phyloP scores from a whole-genome alignment of 2,113 vertebrate species.

The Chiloscyllium plagiosum region DNA sequence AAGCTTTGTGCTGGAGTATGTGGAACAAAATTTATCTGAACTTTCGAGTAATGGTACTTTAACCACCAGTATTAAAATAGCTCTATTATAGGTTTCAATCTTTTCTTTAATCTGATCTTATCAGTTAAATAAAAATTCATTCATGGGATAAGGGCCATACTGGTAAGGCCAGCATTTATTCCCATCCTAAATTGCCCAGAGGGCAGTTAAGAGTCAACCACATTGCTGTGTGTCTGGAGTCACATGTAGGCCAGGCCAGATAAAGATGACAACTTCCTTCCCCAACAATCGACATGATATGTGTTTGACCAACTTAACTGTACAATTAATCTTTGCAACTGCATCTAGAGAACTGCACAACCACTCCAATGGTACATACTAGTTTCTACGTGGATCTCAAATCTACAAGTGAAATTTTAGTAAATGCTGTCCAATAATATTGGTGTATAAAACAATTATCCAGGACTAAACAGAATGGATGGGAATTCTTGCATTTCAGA shows the following conservation, averaged over 20 bases:
- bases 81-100: not conserved
- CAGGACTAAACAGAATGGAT: not conserved
- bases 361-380: not conserved
- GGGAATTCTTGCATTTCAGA: not conserved
- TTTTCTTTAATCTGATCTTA: not conserved
- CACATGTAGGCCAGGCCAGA: too few species aligned
- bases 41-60: not conserved
- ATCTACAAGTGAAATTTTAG: not conserved
- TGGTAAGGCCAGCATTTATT: too few species aligned
- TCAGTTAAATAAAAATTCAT: too few species aligned
- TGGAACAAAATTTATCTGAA: not conserved
- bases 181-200: too few species aligned
- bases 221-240: too few species aligned
- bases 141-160: too few species aligned
- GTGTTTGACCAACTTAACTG: not conserved
- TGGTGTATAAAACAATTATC: not conserved
- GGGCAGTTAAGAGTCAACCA: too few species aligned
- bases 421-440: not conserved
- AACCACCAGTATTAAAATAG: not conserved
- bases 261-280: too few species aligned
- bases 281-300: not conserved
- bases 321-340: not conserved
- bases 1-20: not conserved
- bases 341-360: not conserved
- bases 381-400: not conserved